phyloP scores from a whole-genome alignment of 2,888 invertebrate genomes.

The Operophtera brumata region DNA sequence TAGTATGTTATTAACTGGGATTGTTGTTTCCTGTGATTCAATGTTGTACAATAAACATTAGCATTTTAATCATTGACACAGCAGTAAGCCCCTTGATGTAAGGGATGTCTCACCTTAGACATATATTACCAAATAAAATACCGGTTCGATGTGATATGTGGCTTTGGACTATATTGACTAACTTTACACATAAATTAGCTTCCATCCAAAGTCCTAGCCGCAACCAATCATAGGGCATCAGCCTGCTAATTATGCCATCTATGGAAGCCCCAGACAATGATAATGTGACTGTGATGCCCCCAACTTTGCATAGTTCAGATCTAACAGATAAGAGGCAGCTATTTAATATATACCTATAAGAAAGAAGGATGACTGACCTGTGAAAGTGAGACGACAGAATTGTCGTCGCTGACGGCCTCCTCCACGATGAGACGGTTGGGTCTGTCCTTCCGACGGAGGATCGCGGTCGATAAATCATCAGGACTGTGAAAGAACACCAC shows the following conservation, averaged over 20 bases:
- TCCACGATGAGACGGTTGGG: conserved; percentile 99
- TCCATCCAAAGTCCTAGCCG: no score
- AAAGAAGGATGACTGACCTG: conserved; percentile 85
- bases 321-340: conserved; percentile 7
- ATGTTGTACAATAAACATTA: no score
- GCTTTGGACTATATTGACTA: no score
- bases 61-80: no score
- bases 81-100: no score
- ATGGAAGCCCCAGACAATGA: neutral
- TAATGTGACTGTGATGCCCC: neutral
- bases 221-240: no score
- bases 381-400: conserved; percentile 97
- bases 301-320: neutral
- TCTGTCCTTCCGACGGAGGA: conserved; percentile 97
- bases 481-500: conserved; percentile 72
- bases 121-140: no score
- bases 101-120: no score
- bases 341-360: conserved; percentile 37
- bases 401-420: conserved; percentile 99
- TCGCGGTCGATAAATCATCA: conserved; percentile 98
- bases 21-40: no score
- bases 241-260: neutral
- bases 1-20: no score
- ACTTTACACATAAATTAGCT: no score
- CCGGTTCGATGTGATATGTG: no score